These are phyloP conservation scores for Scleropages formosus DNA, from an alignment of 2,797 vertebrate species.

Conservation along the genomic window DNA sequence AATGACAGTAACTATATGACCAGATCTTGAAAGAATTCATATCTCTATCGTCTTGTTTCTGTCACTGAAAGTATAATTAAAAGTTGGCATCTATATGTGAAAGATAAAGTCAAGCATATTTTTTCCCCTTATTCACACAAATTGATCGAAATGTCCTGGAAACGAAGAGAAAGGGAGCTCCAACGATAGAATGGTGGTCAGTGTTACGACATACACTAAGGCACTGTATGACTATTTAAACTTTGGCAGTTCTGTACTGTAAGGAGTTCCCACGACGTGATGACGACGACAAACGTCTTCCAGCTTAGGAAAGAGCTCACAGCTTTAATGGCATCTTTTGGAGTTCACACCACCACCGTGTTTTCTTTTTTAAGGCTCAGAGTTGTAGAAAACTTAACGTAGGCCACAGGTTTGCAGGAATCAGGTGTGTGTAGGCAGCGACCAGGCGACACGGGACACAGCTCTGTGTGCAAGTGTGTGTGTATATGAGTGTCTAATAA, in stretches of 20 bases:
- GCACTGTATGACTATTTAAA: slow-evolving; percentile 90
- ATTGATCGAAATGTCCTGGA: slow-evolving; percentile 35
- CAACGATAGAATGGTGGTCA: slow-evolving; percentile 36
- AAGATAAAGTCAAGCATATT: slow-evolving; percentile 35
- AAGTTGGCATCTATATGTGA: slow-evolving; percentile 43
- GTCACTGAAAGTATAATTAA: slow-evolving; percentile 42
- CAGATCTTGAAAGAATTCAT: slow-evolving; percentile 22
- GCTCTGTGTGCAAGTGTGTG: slow-evolving; percentile 25
- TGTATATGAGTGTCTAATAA: not conserved
- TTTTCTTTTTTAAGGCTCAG: slow-evolving; percentile 83
- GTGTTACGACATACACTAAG: slow-evolving; percentile 77
- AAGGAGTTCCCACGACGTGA: slow-evolving; percentile 75
- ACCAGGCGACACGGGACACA: slow-evolving; percentile 40
- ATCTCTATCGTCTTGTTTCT: slow-evolving; percentile 26
- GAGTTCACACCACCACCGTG: slow-evolving; percentile 72
- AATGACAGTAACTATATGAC: slow-evolving; percentile 19
- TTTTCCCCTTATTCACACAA: slow-evolving; percentile 14
- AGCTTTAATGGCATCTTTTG: slow-evolving; percentile 90
- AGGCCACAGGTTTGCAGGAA: slow-evolving; percentile 46
- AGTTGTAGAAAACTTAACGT: slow-evolving; percentile 55
- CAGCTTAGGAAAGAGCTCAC: slow-evolving; percentile 88
- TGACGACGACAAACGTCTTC: slow-evolving; percentile 74
- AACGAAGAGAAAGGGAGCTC: slow-evolving; percentile 37
- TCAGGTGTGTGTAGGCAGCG: slow-evolving; percentile 55
- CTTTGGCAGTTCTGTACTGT: slow-evolving; percentile 94